These are phyloP conservation scores for Phalanger gymnotis DNA, from an alignment of 2,797 vertebrate genomes.

Conservation along the genomic window DNA sequence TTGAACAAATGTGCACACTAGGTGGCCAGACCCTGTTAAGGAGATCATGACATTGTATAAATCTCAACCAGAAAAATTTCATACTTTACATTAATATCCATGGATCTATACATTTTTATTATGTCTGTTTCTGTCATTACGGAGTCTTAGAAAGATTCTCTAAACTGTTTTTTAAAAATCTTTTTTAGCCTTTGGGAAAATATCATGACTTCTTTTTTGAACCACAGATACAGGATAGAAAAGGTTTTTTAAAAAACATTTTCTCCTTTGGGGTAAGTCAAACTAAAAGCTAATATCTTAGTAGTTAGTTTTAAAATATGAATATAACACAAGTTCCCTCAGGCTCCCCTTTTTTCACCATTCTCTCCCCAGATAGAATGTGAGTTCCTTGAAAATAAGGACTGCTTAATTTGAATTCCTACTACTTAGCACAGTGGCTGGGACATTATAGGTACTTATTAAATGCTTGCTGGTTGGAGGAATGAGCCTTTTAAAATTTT, in stretches of 20 bases:
- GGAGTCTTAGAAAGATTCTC: background rate
- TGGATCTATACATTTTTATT: background rate
- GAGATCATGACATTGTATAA: background rate
- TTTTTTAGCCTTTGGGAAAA: background rate
- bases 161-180: background rate
- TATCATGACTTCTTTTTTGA: background rate
- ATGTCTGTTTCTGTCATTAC: background rate
- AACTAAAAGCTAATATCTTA: background rate
- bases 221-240: background rate
- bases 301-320: background rate
- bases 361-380: background rate
- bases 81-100: background rate
- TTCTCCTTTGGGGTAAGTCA: background rate
- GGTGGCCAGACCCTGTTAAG: background rate
- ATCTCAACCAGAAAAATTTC: background rate
- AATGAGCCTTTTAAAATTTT: background rate
- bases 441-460: background rate
- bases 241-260: background rate
- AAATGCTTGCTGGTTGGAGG: background rate
- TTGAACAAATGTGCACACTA: background rate
- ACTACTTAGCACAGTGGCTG: background rate
- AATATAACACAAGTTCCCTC: background rate
- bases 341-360: background rate
- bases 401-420: background rate
- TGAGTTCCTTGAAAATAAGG: background rate